Base-by-base conservation (phyloP, 2,888 invertebrate genomes). In the Balanococcus diminutus region DNA sequence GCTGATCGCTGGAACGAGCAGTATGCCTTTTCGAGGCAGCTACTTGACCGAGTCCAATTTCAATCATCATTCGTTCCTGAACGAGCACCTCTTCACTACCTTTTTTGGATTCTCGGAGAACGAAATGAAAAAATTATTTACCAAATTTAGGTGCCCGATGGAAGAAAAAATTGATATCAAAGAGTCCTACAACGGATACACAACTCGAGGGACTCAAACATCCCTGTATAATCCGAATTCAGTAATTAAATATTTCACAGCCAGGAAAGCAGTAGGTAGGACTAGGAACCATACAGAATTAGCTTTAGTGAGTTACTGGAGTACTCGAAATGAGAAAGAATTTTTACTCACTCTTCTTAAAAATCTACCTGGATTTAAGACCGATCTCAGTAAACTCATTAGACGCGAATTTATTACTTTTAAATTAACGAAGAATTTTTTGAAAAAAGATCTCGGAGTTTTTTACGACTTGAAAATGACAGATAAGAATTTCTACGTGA, bases 11-110 rank as follows among this genome's bases (percentile, higher is more conserved):
- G 61, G 61, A 0, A 28, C 25, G 0, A 28, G 61, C n/a, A 67
- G 61, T 67, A 67, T 67, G 61, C 61, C 61, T 14, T 67, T 67
- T 67, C 22, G 61, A 67, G 61, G 61, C 11, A 67, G 61, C 28
- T 67, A 67, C 11, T 11, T 67, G 14, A 67, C 61, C 3, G 8
- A 1, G 1, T 2, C 8, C 1, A 28, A 67, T 28, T 67, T 28
- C 28, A 67, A 67, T 67, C 61, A 67, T 25, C 61, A 67, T 28
- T 67, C 61, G 9, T 67, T 67, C 28, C 61, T 67, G 11, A 67
- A 67, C n/a, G 61, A 67, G 28, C 61, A 67, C 3, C 14, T 28
- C 2, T 67, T 67, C 28, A 67, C 61, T 2, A 11, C 22, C 11
- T 67, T 28, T 14, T 67, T 11, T 11, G 61, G 61, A 67, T 67